Base-by-base conservation (phyloP, 2,888 invertebrate genomes). In the Congeria kusceri region DNA sequence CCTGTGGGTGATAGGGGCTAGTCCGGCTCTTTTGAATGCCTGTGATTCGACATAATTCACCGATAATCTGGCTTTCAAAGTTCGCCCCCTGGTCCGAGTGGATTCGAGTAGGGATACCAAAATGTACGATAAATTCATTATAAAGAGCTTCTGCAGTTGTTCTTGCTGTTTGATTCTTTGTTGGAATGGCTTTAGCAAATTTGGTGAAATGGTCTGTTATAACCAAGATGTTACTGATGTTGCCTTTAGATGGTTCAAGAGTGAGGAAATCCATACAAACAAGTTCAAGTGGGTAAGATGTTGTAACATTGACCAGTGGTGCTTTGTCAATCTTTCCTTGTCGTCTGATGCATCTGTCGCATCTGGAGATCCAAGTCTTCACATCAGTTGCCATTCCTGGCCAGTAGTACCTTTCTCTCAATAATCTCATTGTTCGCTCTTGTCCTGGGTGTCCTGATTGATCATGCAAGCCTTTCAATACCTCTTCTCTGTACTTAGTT, bases 31-130 rank as follows among this genome's bases (percentile, higher is more conserved):
- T 49, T 4, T 49, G 4, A 4, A 56, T 66, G 7, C 56, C 56
- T 18, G 20, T 13, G 4, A 66, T 5, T 3, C 18, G 2, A 11
- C 53, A 49, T 13, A 66, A 20, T n/a, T 53, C 29, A 11, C 2
- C 29, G 15, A 66, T 53, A 4, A 66, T 25, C 5, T 44, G 47
- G 27, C 47, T 64, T 18, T 64, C 64, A 64, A 64, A 64, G 11
- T 47, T 46, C 18, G 53, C 28, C 5, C 66, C 66, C 20, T 66
- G 66, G 28, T 66, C 66, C 3, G 27, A 20, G 57, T 23, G 67
- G 2, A 57, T 23, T 15, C 39, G 3, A 1, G 9, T 20, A 9
- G 53, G 53, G 7, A 67, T 32, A 2, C 39, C 57, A 39, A 23
- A 28, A 25, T 18, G 18, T 13, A 53, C 11, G 20, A 65, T 15